Base-by-base conservation (phyloP, 92 coral and sea anemone genomes). In the Epizoanthus rinbou region DNA sequence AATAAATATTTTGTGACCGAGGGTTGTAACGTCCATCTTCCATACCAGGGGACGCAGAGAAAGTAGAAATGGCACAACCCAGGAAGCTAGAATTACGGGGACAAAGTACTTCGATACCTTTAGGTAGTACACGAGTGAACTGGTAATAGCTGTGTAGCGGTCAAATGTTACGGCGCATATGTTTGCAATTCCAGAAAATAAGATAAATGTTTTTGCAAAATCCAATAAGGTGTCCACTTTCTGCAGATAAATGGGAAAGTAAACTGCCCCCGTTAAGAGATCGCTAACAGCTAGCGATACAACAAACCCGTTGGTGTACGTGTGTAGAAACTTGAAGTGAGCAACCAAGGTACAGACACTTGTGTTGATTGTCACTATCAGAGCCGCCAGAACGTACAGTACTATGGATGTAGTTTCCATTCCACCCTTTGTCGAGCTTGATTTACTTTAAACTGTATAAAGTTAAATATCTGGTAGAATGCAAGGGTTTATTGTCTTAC, bases 141-240 rank as follows among this genome's bases (percentile, higher is more conserved):
- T 19, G 9, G 71, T 66, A 25, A 66, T 66, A 39, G 71, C 43
- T 31, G 71, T 65, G 71, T 65, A 18, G 6, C 71, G 71, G 43
- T 9, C 71, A 25, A 66, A 66, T 66, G 47, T 66, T 18, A 66
- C 71, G 8, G 71, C 41, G n/a, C 71, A 66, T 6, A 66, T 66
- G 71, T 66, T 66, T 66, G 71, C 71, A 8, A 66, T 41, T 66
- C 71, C 71, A 39, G 71, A 15, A 33, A 66, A 66, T 39, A 66
- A 16, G 45, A 25, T 66, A 3, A 31, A 31, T 6, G 71, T 8
- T 17, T 6, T 4, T 66, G 43, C 25, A 18, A 66, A 66, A 14
- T 45, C 71, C 15, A 66, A 15, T 18, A 33, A 25, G 43, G 39
- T 15, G 71, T 66, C 8, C 5, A 33, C 71, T 15, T 66, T 66